Conservation (phyloP, 2,113 vertebrate genomes). For the Equus quagga region DNA sequence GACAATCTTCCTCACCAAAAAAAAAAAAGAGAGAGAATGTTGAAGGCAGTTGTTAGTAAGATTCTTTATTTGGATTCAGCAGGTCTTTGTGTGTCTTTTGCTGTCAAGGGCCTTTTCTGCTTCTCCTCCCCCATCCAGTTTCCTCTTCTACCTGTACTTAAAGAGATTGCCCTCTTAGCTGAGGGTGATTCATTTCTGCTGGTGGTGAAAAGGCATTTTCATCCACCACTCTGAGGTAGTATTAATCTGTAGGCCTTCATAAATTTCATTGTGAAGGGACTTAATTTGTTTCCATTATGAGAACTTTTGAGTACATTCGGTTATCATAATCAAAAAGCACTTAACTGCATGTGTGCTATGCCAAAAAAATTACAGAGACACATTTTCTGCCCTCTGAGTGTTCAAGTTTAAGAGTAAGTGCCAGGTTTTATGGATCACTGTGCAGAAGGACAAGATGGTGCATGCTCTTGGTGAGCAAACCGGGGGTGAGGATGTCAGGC, state of each 20-base stretch:
- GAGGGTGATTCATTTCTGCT: constrained; percentile 61
- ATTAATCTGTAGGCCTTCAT: constrained; percentile 68
- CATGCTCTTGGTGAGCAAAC: background rate
- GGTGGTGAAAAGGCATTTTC: constrained; percentile 62
- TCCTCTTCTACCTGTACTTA: constrained; percentile 46
- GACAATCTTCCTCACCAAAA: no score
- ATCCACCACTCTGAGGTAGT: background rate
- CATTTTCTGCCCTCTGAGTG: constrained; percentile 54
- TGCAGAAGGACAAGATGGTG: background rate
- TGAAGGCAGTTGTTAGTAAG: background rate
- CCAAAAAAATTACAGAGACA: constrained; percentile 55
- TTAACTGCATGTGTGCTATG: constrained; percentile 59
- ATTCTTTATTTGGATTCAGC: constrained; percentile 50
- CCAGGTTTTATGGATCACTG: constrained; percentile 15
- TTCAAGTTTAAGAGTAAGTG: constrained; percentile 23
- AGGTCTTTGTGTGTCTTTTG: constrained; percentile 6
- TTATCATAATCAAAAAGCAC: constrained; percentile 70
- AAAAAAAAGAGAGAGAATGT: background rate
- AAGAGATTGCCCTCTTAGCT: constrained; percentile 35
- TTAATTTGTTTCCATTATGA: constrained; percentile 76
- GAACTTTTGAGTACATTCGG: constrained; percentile 64
- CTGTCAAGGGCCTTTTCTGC: background rate
- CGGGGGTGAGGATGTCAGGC: background rate
- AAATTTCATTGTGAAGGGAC: constrained; percentile 69
- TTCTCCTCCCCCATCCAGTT: background rate